Percentiles rank a stretch among this genome's conserved stretches.
phyloP scores from a whole-genome alignment of 2,888 invertebrate genomes.

The Metopia argyrocephala region DNA sequence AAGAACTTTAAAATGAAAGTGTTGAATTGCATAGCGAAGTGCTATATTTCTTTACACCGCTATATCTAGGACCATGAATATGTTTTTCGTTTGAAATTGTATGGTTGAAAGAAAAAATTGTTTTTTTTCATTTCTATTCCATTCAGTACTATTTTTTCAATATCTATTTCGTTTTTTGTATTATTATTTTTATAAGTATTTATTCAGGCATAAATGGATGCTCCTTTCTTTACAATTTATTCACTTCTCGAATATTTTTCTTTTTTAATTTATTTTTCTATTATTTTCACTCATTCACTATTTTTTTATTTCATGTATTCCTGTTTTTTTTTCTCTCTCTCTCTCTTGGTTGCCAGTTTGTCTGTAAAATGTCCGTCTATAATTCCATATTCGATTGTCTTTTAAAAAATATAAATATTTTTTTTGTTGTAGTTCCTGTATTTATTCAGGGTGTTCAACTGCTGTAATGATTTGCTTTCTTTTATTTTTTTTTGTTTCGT shows the following conservation, averaged over 20 bases:
- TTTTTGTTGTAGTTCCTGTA: conserved; percentile 37
- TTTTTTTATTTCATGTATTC: background rate
- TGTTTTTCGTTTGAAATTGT: conserved; percentile 20
- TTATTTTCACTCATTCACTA: background rate
- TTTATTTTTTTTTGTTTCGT: background rate
- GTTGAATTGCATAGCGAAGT: too few species aligned
- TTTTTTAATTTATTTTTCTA: background rate
- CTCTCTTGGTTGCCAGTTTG: conserved; percentile 48
- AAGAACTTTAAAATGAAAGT: too few species aligned
- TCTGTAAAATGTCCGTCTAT: conserved; percentile 55
- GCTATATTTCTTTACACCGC: background rate
- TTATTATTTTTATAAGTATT: conserved; percentile 52
- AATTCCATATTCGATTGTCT: conserved; percentile 54
- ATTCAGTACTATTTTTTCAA: conserved; percentile 32
- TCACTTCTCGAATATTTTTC: conserved; percentile 17
- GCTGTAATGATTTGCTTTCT: conserved; percentile 59
- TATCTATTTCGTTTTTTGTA: conserved; percentile 29
- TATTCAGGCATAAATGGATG: conserved; percentile 61
- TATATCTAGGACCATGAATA: conserved; percentile 5
- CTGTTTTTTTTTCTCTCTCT: background rate
- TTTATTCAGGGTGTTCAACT: conserved; percentile 59
- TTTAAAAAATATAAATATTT: conserved; percentile 29
- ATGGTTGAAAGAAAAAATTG: conserved; percentile 1
- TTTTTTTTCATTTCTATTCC: conserved; percentile 36
- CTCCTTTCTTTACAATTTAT: conserved; percentile 56